Evolutionary conservation across 1,140 invertebrate genomes (phyloP), one percentile per base, ranked within the genome.

Genomic region (Himalopsyche phryganea): DNA sequence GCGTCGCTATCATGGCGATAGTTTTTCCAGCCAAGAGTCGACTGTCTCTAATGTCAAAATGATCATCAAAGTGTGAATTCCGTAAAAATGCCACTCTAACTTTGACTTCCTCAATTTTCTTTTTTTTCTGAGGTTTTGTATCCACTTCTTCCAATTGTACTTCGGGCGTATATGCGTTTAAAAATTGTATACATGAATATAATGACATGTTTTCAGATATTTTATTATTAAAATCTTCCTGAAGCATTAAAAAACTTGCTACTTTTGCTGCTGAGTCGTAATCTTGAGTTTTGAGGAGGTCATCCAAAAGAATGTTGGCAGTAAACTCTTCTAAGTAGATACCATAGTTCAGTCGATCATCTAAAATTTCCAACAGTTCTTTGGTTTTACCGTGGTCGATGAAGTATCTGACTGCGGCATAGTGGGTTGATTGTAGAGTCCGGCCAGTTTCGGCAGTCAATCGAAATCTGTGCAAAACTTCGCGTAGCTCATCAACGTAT

Each of bases 291-390:
- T 87, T 84, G 14, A 96, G 71, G 63, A 93, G 87, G 28, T 80
- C 75, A 66, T 96, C 86, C 76, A 98, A 81, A n/a, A 95, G 71
- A 11, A 96, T 75, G 74, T 92, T 94, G 38, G 84, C 85, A 36
- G 81, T 76, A 65, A 87, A 87, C 51, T 85, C 72, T 75, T 98
- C 92, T 11, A 91, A 81, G 69, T 97, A 96, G 23, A 98, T 73
- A 1, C 96, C 95, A 77, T 91, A 97, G 67, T 89, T 89, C 9
- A 94, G 72, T 45, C 92, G 83, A 69, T 94, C 86, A 65, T 88
- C 81, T 11, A 98, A 71, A 11, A 94, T 80, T 17, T 81, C 70
- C 1, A 94, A 63, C 10, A 96, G 72, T 20, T 87, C 79, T 10
- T 90, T 73, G 1, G 75, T 60, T 20, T 82, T 73, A 0, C 79